phyloP scores from a whole-genome alignment of 2,888 invertebrate genomes.

The Yponomeuta plumbellus region DNA sequence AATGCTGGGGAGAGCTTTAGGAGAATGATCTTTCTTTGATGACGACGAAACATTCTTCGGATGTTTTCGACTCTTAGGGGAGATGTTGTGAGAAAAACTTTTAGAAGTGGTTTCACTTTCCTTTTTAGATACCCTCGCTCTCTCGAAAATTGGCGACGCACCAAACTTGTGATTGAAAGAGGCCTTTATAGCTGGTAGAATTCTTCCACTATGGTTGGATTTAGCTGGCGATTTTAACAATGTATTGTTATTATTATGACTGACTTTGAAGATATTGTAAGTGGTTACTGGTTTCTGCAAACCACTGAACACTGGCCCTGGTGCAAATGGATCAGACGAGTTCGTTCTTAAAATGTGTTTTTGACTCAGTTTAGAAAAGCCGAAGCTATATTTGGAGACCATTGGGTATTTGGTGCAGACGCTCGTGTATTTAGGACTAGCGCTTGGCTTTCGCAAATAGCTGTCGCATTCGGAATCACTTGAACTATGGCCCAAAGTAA shows the following conservation, averaged over 20 bases:
- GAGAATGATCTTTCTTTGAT: slow-evolving; percentile 49
- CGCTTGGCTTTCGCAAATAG: slow-evolving; percentile 55
- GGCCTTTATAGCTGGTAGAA: slow-evolving; percentile 60
- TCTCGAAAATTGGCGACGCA: slow-evolving; percentile 54
- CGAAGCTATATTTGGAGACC: slow-evolving; percentile 56
- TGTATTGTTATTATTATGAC: slow-evolving; percentile 58
- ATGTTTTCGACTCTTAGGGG: slow-evolving; percentile 56
- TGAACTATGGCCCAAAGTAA: slow-evolving; percentile 76
- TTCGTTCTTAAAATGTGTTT: slow-evolving; percentile 54
- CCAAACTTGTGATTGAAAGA: slow-evolving; percentile 69
- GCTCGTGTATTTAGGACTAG: slow-evolving; percentile 66
- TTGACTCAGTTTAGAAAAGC: slow-evolving; percentile 56
- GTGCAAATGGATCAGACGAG: slow-evolving; percentile 67
- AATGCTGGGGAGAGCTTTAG: slow-evolving; percentile 52
- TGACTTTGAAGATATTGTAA: slow-evolving; percentile 67
- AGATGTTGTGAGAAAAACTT: slow-evolving; percentile 43
- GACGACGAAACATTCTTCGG: slow-evolving; percentile 41
- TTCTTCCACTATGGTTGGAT: slow-evolving; percentile 43
- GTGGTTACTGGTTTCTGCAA: slow-evolving; percentile 62
- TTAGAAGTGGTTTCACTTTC: slow-evolving; percentile 47
- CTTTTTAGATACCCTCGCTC: slow-evolving; percentile 46
- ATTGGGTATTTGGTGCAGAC: slow-evolving; percentile 64
- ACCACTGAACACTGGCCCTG: slow-evolving; percentile 71
- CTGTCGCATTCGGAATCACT: slow-evolving; percentile 71
- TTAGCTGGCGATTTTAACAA: slow-evolving; percentile 60